A percentile compares a stretch with the other conserved stretches of the same genome.
phyloP scores from a whole-genome alignment of 2,888 invertebrate species.

The Aphidoletes aphidimyza region DNA sequence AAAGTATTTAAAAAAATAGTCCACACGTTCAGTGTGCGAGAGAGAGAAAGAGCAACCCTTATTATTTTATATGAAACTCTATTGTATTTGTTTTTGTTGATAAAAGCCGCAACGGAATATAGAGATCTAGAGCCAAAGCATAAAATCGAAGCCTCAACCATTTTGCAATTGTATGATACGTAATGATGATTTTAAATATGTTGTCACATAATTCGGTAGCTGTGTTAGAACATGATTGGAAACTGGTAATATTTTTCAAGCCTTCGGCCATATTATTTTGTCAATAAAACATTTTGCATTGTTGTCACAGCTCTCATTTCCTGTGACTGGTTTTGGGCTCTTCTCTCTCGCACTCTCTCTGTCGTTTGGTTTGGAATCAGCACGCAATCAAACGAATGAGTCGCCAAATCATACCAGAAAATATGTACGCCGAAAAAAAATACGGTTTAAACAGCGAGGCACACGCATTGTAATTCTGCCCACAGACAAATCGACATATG shows the following conservation, averaged over 20 bases:
- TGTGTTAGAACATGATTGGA: neutral
- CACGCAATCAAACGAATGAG: neutral
- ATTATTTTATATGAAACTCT: slow-evolving; percentile 40
- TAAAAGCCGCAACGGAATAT: slow-evolving; percentile 47
- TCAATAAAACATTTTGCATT: slow-evolving; percentile 35
- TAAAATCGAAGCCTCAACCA: neutral
- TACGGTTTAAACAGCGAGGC: no score
- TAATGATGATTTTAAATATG: neutral
- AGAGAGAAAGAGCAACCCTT: no score
- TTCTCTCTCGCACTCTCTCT: no score
- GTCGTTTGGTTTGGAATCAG: no score
- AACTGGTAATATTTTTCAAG: slow-evolving; percentile 48
- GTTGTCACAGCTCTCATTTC: neutral
- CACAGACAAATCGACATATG: slow-evolving; percentile 51
- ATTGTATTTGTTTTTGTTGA: slow-evolving; percentile 33
- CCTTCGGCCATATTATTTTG: slow-evolving; percentile 30
- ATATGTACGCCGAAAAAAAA: no score
- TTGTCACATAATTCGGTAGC: neutral
- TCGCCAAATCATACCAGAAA: no score
- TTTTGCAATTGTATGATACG: neutral
- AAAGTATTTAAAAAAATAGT: slow-evolving; percentile 22
- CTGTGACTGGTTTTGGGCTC: no score
- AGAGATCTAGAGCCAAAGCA: neutral
- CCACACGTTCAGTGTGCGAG: neutral
- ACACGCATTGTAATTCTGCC: slow-evolving; percentile 2